Evolutionary conservation across 2,888 invertebrate genomes (phyloP), one percentile per base, ranked within the genome.

Genomic region (Leucoma salicis): DNA sequence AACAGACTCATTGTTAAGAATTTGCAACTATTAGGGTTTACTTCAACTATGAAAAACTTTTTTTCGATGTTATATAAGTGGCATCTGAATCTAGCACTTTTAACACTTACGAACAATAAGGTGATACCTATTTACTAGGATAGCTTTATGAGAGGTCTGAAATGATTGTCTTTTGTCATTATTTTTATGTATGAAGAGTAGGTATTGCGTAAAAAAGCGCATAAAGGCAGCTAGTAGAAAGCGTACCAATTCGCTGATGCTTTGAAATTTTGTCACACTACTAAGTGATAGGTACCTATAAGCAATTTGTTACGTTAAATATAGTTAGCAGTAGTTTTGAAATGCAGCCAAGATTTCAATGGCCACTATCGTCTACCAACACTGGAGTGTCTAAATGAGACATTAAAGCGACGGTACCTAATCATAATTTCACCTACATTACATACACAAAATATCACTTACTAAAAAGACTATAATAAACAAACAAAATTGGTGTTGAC

Each of bases 271-370:
- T 11, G 27, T 27, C 14, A 29, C 5, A 63, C 63, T 64, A 66
- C 63, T 53, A 66, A 71, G 63, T 57, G 52, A 62, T 25, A 25
- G n/a, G n/a, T 10, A 25, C n/a, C n/a, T 67, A 63, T 59, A 53
- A 57, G 56, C 65, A 61, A 71, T 74, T 71, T 68, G 67, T 74
- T 64, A 60, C 51, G 71, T 69, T 70, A 71, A 70, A 78, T 77
- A 66, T 74, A 77, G 65, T 76, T 70, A 70, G 64, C 63, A 54
- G 60, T 70, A 62, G 41, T 64, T 77, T 84, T 82, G 83, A 84
- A 80, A 76, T 70, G 72, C 65, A 76, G 82, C 83, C 83, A 83
- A 84, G 70, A 73, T 69, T 71, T 70, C 63, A 46, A 62, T 66
- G 69, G 64, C 70, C 64, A 78, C 59, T 64, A 74, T 68, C 66